A percentile compares a stretch with the other conserved stretches of the same genome.
phyloP scores from a whole-genome alignment of 2,797 vertebrate genomes.

The Heterohyrax brucei region DNA sequence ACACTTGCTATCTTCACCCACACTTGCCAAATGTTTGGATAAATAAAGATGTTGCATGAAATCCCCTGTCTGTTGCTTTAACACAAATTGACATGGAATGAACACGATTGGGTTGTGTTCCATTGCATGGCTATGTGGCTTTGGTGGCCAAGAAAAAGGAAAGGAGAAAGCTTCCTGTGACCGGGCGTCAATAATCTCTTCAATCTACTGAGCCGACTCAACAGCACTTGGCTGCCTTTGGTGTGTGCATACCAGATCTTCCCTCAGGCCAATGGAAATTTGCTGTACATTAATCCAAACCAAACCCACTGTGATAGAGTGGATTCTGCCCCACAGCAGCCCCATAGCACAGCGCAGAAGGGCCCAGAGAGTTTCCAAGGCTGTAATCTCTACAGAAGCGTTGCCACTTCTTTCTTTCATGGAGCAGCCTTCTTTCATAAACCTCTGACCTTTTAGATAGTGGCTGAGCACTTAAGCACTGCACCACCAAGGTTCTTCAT shows the following conservation, averaged over 20 bases:
- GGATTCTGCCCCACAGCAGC: neutral
- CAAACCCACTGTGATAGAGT: neutral
- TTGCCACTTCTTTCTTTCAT: neutral
- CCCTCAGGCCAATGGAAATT: neutral
- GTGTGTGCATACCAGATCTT: neutral
- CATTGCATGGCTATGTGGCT: neutral
- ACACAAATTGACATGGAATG: slow-evolving; percentile 40
- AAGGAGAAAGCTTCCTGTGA: neutral
- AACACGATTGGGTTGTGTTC: neutral
- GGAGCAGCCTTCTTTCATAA: neutral
- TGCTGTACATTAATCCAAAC: neutral
- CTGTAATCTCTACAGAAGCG: neutral
- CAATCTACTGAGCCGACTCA: neutral
- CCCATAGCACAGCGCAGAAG: neutral
- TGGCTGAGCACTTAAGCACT: too few relatives aligned
- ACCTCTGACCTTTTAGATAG: too few relatives aligned
- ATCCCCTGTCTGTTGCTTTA: slow-evolving; percentile 66
- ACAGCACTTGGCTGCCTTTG: neutral
- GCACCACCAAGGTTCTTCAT: too few relatives aligned
- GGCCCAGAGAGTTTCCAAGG: neutral
- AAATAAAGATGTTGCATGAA: slow-evolving; percentile 80
- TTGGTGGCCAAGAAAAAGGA: neutral
- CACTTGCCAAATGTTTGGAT: slow-evolving; percentile 81
- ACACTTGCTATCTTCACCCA: slow-evolving; percentile 71
- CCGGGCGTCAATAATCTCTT: neutral